phyloP scores from a whole-genome alignment of 2,888 invertebrate genomes.

The Ectemnius lituratus region DNA sequence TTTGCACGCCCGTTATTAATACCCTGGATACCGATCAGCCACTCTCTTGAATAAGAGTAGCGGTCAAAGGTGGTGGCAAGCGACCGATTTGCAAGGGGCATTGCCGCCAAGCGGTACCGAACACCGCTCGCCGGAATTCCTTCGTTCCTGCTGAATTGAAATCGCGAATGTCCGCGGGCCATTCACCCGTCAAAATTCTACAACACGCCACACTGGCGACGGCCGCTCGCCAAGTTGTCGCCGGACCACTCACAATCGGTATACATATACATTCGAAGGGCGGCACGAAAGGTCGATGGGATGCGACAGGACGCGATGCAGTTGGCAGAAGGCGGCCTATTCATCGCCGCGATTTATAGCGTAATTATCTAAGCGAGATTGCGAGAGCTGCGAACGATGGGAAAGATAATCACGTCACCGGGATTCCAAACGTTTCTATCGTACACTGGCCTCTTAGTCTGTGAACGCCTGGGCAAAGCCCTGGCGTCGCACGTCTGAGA shows the following conservation, averaged over 20 bases:
- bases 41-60: slow-evolving; percentile 37
- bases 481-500: background rate
- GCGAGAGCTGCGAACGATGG: slow-evolving; percentile 54
- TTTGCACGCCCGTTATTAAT: slow-evolving; percentile 43
- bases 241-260: too few species aligned
- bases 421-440: slow-evolving; percentile 61
- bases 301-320: slow-evolving; percentile 37
- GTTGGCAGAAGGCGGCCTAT: slow-evolving; percentile 48
- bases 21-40: slow-evolving; percentile 31
- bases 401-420: slow-evolving; percentile 61
- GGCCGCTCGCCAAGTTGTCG: too few species aligned
- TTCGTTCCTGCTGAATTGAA: slow-evolving; percentile 30
- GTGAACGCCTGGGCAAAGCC: background rate
- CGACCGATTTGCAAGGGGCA: slow-evolving; percentile 16
- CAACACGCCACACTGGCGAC: background rate
- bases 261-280: background rate
- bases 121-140: slow-evolving; percentile 31
- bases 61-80: slow-evolving; percentile 28
- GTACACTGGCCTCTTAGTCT: slow-evolving; percentile 24
- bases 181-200: slow-evolving; percentile 50
- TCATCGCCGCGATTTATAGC: slow-evolving; percentile 57
- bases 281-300: slow-evolving; percentile 44
- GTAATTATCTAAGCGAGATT: slow-evolving; percentile 58
- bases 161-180: slow-evolving; percentile 29
- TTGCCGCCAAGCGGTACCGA: background rate